phyloP scores from a whole-genome alignment of 1,140 invertebrate species.

The Pseudachorutes palmiensis region DNA sequence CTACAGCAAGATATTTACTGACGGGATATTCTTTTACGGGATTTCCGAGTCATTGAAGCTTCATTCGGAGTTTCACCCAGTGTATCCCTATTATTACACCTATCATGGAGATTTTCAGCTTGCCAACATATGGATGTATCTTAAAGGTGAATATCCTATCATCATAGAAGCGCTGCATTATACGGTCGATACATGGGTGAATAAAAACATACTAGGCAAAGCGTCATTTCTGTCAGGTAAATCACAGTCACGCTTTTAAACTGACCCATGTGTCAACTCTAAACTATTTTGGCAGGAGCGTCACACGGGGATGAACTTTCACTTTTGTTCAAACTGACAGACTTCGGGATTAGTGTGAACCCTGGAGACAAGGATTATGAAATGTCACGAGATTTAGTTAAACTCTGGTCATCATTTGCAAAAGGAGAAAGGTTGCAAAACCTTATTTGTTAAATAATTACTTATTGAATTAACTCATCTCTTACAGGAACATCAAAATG shows the following conservation, averaged over 20 bases:
- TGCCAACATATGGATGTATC: conserved; percentile 21
- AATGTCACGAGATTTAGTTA: conserved; percentile 30
- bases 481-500: neutral
- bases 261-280: neutral
- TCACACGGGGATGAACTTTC: conserved; percentile 30
- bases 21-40: conserved; percentile 25
- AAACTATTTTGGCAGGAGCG: conserved; percentile 18
- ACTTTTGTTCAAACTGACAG: conserved; percentile 30
- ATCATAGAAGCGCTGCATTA: conserved; percentile 18
- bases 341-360: conserved; percentile 22
- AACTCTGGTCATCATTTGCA: conserved; percentile 30
- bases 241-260: neutral
- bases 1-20: conserved; percentile 29
- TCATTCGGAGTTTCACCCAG: conserved; percentile 21
- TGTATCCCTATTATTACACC: conserved; percentile 27
- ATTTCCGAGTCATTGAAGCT: conserved; percentile 19
- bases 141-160: conserved; percentile 13
- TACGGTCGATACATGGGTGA: conserved; percentile 14
- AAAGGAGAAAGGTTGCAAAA: neutral
- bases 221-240: conserved; percentile 18
- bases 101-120: conserved; percentile 28
- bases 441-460: neutral
- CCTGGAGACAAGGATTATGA: conserved; percentile 25
- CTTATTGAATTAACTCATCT: no score
- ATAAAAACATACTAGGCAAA: conserved; percentile 12